Evolutionary conservation across 2,888 invertebrate genomes (phyloP), one percentile per base, ranked within the genome.

Genomic region (Troilus luridus): DNA sequence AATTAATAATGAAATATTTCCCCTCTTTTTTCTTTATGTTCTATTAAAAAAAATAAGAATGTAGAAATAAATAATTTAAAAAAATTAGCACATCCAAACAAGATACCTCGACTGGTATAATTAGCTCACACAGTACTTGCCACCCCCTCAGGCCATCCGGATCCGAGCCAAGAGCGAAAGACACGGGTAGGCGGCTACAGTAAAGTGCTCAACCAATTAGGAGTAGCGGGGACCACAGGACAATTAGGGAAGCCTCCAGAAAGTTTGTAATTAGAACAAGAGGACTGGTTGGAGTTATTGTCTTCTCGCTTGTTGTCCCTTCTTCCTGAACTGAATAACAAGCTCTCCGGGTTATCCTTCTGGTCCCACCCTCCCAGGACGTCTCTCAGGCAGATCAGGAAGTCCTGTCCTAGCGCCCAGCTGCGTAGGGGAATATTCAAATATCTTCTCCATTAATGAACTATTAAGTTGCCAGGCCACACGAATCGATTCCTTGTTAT

Each of bases 241-340:
- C 85, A 85, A 85, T 85, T 85, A 85, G 85, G 56, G 56, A 85
- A 58, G 54, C 54, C 85, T 10, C 11, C 56, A 56, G 85, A 85
- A 85, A 85, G 85, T 85, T 85, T 85, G 85, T 85, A 85, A 85
- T 85, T 85, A 85, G 85, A 85, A n/a, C 85, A 85, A 85, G 85
- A 85, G 85, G 85, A n/a, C 85, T 56, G n/a, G n/a, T 7, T 56
- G 21, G 56, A 85, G 85, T 85, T 85, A 85, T 85, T 56, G 85
- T 85, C 56, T 54, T 85, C 56, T 54, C 56, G 19, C 21, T 85
- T 56, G 85, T 85, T 85, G 85, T 58, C 85, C 5, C 54, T 54
- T 85, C 72, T 77, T 77, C 72, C 72, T 77, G 27, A 41, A 27
- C 72, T 77, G 72, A 77, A 77, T 77, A 77, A 77, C 72, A 77